Evolutionary conservation across 1,140 invertebrate genomes (phyloP), one percentile per base, ranked within the genome.

Genomic region (Nautilus pompilius): DNA sequence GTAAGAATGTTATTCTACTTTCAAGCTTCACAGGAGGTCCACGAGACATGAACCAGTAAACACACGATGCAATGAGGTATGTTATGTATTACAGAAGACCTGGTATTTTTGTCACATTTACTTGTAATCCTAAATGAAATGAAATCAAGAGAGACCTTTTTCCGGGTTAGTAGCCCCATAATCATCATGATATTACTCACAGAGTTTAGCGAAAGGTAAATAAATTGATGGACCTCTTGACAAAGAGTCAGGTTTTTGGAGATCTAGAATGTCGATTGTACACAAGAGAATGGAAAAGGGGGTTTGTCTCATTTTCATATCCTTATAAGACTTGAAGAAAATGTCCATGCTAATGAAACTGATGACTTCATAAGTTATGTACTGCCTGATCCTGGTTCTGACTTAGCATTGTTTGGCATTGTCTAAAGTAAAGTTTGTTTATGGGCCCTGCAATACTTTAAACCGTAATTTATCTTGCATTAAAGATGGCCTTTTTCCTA

Each of bases 11-110:
- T n/a, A 58, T 58, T 32, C 57, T 58, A 4, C 57, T 32, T 5
- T 58, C 57, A 45, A 13, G n/a, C 17, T 58, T 58, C 36, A 22
- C 36, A 58, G 6, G 57, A 6, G 28, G 57, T 4, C 57, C 57
- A 36, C 32, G 57, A 5, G 33, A 58, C 22, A 36, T 45, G 57
- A 29, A 58, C 3, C 30, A 58, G n/a, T 8, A n/a, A 41, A 41
- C n/a, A n/a, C 36, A 41, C 8, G 36, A 41, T 41, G 36, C 36
- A 8, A 26, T 58, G 57, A n/a, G 30, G 41, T 58, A 32, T 58
- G 29, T 26, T 36, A 33, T 15, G 8, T 10, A 41, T 10, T 41
- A 41, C n/a, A n/a, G 36, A 8, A 41, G 36, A 41, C 36, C 36
- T 10, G 36, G n/a, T 41, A 10, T 41, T 10, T 41, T 41, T 41